Evolutionary conservation across 2,888 invertebrate genomes (phyloP), one percentile per base, ranked within the genome.

Genomic region (Axea sp.): DNA sequence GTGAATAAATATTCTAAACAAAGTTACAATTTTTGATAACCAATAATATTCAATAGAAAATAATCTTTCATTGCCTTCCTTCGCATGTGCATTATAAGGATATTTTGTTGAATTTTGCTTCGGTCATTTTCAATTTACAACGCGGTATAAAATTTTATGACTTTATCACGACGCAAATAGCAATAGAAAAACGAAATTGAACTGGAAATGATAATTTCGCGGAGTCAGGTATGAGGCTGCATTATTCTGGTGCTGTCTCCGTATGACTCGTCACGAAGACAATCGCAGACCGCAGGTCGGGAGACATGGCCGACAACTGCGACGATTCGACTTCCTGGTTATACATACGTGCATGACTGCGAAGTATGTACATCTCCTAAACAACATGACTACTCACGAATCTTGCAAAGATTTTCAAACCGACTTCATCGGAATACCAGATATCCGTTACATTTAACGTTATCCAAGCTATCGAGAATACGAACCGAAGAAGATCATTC

Each of bases 381-480:
- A 31, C 12, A 68, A 45, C 68, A 73, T 62, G 73, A 69, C 69
- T 59, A 69, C 74, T 74, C 74, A 74, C 76, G 74, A 76, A 73
- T 74, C 76, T 74, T 60, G 47, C 51, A 7, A 9, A 41, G 60
- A 60, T 69, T 69, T 65, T 68, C 57, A 47, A 72, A 37, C 64
- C 67, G 51, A 68, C 71, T 65, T 74, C 72, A 74, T 76, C 72
- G 67, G 73, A 72, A 73, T 62, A 73, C 55, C 59, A 75, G 76
- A 78, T 78, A 77, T 78, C 77, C 79, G 78, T 78, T 79, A 79
- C 69, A 65, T 76, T 76, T 74, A 72, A 73, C 73, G 72, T 76
- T 79, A 78, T 78, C 78, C 76, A 35, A 55, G 45, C 41, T 69
- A 77, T 78, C 75, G 76, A 31, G 69, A 33, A 55, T 59, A 53